Evolutionary conservation across 2,888 invertebrate genomes (phyloP).

Genomic region (Polyommatus icarus): DNA sequence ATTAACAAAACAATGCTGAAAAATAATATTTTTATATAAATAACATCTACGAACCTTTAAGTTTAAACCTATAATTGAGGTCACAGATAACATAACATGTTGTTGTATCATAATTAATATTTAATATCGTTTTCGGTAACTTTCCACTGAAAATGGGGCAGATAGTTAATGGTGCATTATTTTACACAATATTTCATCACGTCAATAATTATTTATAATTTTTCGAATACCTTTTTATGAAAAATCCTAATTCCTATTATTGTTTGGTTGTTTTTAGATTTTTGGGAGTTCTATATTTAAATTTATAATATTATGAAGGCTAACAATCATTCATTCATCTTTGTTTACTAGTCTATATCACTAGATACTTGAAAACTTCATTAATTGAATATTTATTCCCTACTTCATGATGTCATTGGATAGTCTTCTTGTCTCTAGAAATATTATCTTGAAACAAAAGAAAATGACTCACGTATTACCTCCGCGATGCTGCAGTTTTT

Average conservation of each 20-base stretch:
- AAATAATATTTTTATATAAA: too few species aligned
- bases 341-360: too few species aligned
- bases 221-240: too few species aligned
- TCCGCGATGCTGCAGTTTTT: not conserved
- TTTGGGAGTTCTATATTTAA: not conserved
- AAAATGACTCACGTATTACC: not conserved
- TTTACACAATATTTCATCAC: not conserved
- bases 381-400: not conserved
- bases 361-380: not conserved
- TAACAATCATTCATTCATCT: too few species aligned
- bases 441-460: not conserved
- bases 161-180: not conserved
- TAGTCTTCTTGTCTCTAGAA: constrained; percentile 5
- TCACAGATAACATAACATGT: not conserved
- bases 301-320: too few species aligned
- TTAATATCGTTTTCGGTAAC: not conserved
- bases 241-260: not conserved
- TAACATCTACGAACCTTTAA: too few species aligned
- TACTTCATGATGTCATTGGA: not conserved
- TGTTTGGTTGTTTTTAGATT: not conserved
- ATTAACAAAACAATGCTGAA: too few species aligned
- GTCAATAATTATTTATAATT: not conserved
- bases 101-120: constrained; percentile 9
- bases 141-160: constrained; percentile 16
- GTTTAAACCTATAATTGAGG: not conserved